Percentiles rank a stretch among this genome's conserved stretches.
Conservation (phyloP, 2,888 invertebrate species). For the Drosophila mulleri region DNA sequence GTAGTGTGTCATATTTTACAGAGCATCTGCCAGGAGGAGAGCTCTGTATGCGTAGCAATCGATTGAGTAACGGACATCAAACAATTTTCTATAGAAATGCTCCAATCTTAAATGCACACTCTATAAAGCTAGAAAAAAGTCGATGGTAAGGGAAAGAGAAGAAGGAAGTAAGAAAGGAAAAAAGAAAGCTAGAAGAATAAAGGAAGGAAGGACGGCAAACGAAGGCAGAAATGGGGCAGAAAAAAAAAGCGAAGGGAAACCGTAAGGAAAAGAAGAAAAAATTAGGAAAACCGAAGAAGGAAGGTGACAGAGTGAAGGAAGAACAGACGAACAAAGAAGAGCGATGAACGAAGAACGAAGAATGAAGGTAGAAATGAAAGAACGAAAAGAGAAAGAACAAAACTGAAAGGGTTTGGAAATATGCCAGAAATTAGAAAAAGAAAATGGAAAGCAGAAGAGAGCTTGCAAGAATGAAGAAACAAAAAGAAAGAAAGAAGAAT, state of each 20-base stretch:
- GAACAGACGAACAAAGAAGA: background rate
- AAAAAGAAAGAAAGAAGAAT: no score
- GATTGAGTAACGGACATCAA: background rate
- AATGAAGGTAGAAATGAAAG: no score
- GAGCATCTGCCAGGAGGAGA: background rate
- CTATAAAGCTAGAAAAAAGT: background rate
- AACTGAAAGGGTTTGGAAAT: background rate
- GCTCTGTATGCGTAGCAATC: background rate
- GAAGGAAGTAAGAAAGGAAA: background rate
- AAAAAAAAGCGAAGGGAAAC: background rate
- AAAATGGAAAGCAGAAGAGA: no score
- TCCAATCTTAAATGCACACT: background rate
- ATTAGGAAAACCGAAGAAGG: background rate
- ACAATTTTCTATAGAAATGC: background rate
- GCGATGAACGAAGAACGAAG: no score
- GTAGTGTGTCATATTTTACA: background rate
- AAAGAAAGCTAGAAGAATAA: background rate
- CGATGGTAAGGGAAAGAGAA: background rate
- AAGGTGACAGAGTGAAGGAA: background rate
- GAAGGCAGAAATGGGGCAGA: background rate
- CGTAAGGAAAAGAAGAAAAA: background rate
- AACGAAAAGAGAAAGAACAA: no score
- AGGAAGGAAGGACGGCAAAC: background rate
- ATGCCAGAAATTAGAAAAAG: no score
- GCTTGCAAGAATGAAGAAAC: no score